Evolutionary conservation across 2,113 vertebrate species (phyloP).

Genomic region (Xenopus laevis): DNA sequence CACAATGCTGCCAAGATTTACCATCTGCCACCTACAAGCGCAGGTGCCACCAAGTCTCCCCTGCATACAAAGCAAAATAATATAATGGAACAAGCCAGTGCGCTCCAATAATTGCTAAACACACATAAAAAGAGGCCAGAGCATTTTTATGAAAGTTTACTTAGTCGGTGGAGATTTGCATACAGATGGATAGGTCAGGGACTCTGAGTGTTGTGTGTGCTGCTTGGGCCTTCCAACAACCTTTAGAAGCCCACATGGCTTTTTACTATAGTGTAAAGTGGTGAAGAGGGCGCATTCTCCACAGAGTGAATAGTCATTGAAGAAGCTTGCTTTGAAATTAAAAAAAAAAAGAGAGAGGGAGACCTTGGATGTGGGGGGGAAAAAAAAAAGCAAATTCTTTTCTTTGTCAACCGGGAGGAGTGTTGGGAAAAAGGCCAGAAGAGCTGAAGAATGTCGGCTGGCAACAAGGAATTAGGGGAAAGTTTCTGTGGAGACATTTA

Average conservation of each 20-base stretch:
- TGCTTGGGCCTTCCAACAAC: constrained; percentile 65
- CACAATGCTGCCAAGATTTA: constrained; percentile 73
- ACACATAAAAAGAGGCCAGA: constrained; percentile 74
- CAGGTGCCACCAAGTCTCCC: constrained; percentile 76
- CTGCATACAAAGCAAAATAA: constrained; percentile 75
- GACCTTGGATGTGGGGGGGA: constrained; percentile 49
- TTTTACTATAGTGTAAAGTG: constrained; percentile 68
- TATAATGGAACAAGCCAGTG: constrained; percentile 77
- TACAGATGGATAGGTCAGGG: constrained; percentile 90
- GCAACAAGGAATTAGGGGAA: constrained; percentile 60
- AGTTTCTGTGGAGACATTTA: constrained; percentile 66
- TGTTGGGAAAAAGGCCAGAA: constrained; percentile 61
- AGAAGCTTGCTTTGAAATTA: constrained; percentile 78
- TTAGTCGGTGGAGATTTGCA: constrained; percentile 92
- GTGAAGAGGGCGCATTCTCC: constrained; percentile 73
- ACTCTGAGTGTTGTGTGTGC: constrained; percentile 60
- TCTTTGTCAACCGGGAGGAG: constrained; percentile 62
- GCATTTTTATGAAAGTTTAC: constrained; percentile 90
- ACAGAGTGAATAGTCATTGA: constrained; percentile 75
- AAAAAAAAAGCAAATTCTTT: constrained; percentile 56
- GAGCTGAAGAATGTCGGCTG: constrained; percentile 61
- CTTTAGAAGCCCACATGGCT: constrained; percentile 71
- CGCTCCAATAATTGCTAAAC: constrained; percentile 89
- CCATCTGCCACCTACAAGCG: constrained; percentile 79
- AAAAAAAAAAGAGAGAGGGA: constrained; percentile 51